Percentiles rank a stretch among this genome's conserved stretches.
Evolutionary conservation across 2,888 invertebrate genomes (phyloP).

Genomic region (Tetheella fluctuosa): DNA sequence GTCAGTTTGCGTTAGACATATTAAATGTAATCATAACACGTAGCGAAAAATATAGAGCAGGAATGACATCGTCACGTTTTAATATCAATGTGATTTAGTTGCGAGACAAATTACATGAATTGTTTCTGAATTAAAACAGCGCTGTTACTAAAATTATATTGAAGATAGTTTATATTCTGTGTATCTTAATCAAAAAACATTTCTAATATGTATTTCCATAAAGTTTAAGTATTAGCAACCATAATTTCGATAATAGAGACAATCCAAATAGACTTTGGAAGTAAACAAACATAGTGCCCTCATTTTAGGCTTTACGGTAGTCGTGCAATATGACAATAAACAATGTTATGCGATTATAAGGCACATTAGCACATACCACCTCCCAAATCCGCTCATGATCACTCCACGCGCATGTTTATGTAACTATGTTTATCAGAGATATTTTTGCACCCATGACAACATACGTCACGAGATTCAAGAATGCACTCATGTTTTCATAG

Average conservation of each 20-base stretch:
- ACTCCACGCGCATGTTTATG: conserved; percentile 33
- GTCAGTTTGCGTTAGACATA: too few relatives aligned
- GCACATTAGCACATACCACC: conserved; percentile 16
- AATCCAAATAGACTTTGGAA: not conserved
- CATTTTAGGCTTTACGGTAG: not conserved
- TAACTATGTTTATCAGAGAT: conserved; percentile 35
- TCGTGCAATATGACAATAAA: not conserved
- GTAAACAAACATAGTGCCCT: not conserved
- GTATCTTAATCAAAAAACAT: too few relatives aligned
- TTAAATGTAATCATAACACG: too few relatives aligned
- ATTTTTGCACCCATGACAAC: conserved; percentile 48
- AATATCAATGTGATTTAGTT: too few relatives aligned
- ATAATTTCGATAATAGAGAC: not conserved
- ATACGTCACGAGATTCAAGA: conserved; percentile 39
- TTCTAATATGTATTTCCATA: not conserved
- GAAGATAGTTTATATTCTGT: too few relatives aligned
- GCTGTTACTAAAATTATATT: not conserved
- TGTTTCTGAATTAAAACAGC: too few relatives aligned
- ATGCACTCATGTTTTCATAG: conserved; percentile 19
- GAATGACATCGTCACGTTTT: too few relatives aligned
- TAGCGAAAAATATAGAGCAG: too few relatives aligned
- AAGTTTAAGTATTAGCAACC: not conserved
- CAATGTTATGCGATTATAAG: not conserved
- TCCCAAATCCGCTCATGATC: conserved; percentile 26
- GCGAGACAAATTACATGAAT: too few relatives aligned